Base-by-base conservation (phyloP, 2,113 vertebrate species). In the Tamias sibiricus region DNA sequence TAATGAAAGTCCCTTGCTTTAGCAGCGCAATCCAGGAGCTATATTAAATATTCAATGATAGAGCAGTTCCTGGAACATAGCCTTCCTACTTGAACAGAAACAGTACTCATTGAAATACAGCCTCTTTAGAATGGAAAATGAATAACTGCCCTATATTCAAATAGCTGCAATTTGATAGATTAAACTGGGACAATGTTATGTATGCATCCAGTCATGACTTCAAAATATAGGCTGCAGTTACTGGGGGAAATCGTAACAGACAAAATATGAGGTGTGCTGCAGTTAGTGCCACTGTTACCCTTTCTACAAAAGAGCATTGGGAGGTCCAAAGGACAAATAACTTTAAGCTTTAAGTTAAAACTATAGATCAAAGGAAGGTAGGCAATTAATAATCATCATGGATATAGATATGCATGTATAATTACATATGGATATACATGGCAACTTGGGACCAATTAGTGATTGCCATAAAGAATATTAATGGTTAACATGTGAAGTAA, bases 31-130 rank as follows among this genome's bases (percentile, higher is more conserved):
- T 72, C 37, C 37, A 95, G 22, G 66, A 85, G 42, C 35, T 92
- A 35, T 93, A 81, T 57, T 97, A 84, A 96, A 76, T 85, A 94
- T 83, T 93, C 59, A 91, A 4, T 81, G 49, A 86, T 35, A 97
- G 32, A 62, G 87, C 49, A 64, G 19, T 66, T 95, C 52, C 49
- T 75, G 76, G 79, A 93, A 93, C 8, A 87, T 32, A 89, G 82
- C 24, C 35, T 54, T 26, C 83, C 32, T 87, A 71, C 40, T 80
- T 32, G 20, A 28, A 90, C 91, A 82, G 85, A 89, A 94, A 91
- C 37, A 95, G n/a, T 64, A 92, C 76, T 93, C 42, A 90, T 30
- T 44, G 12, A 95, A 89, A 80, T 72, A 68, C 6, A 62, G 49
- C 19, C 75, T 82, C 32, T 52, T 49, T 26, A 24, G 49, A 20